Conservation (phyloP, 2,797 vertebrate genomes). For the Emys orbicularis region DNA sequence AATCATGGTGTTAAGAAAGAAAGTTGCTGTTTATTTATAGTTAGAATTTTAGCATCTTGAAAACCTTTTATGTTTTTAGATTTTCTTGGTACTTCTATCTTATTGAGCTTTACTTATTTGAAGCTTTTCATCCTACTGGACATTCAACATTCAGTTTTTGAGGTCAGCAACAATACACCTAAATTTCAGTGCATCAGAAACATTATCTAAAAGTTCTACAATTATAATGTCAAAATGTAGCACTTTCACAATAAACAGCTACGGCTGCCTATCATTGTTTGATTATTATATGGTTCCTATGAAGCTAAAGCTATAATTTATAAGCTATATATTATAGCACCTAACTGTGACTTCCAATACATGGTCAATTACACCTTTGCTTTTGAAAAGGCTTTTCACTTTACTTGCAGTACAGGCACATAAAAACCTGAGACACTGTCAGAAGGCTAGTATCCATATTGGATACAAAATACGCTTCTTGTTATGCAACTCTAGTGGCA, state of each 20-base stretch:
- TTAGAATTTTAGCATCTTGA: constrained; percentile 1
- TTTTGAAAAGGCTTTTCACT: neutral
- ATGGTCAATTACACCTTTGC: constrained; percentile 3
- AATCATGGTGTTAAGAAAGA: neutral
- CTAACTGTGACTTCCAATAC: neutral
- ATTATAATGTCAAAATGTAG: constrained; percentile 3
- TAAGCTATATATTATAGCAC: neutral
- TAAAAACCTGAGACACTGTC: neutral
- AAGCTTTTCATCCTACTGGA: constrained; percentile 5
- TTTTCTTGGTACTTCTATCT: neutral
- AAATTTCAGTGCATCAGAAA: constrained; percentile 37
- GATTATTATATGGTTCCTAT: neutral
- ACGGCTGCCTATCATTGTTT: neutral
- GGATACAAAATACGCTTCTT: neutral
- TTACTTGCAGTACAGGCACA: neutral
- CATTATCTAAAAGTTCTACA: constrained; percentile 5
- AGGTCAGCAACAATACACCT: neutral
- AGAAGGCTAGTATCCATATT: neutral
- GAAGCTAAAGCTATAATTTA: constrained; percentile 10
- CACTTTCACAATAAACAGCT: neutral
- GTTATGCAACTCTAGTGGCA: neutral
- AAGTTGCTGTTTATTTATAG: neutral
- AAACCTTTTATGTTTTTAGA: constrained; percentile 11
- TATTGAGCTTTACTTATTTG: constrained; percentile 44
- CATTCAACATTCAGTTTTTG: neutral